These are phyloP conservation scores for Origma solitaria DNA, from an alignment of 2,113 vertebrate species.

Conservation along the genomic window DNA sequence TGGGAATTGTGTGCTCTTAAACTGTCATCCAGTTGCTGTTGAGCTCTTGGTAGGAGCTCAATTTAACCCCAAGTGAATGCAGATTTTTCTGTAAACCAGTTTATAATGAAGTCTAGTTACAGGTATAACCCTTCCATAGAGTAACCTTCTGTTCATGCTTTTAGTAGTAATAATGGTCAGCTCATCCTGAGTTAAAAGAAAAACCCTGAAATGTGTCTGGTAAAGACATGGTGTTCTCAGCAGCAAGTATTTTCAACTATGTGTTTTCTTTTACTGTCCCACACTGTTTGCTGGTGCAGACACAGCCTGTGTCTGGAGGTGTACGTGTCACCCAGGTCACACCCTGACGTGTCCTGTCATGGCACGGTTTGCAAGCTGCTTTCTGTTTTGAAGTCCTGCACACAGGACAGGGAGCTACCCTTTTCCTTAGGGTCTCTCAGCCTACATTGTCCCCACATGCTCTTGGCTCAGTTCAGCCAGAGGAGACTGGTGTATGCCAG, in stretches of 20 bases:
- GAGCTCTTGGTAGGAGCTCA: not conserved
- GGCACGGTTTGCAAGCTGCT: not conserved
- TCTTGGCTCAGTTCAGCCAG: not conserved
- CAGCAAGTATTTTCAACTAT: not conserved
- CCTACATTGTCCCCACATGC: not conserved
- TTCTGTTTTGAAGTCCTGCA: not conserved
- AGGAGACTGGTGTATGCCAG: not conserved
- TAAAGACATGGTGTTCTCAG: not conserved
- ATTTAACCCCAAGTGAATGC: not conserved
- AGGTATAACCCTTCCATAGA: not conserved
- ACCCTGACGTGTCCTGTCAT: not conserved
- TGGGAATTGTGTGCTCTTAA: not conserved
- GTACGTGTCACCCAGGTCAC: accelerated
- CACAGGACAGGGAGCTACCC: not conserved
- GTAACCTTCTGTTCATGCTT: not conserved
- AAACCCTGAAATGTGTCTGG: not conserved
- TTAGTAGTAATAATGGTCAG: not conserved
- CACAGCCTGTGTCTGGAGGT: not conserved
- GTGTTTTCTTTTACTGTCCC: not conserved
- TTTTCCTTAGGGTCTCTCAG: not conserved
- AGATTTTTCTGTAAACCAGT: not conserved
- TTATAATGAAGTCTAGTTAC: not conserved
- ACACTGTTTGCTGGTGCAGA: not conserved
- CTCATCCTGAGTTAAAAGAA: not conserved
- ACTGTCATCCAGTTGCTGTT: not conserved